These are phyloP conservation scores for Lophochroa leadbeateri DNA, from an alignment of 2,113 vertebrate genomes.

Conservation along the genomic window DNA sequence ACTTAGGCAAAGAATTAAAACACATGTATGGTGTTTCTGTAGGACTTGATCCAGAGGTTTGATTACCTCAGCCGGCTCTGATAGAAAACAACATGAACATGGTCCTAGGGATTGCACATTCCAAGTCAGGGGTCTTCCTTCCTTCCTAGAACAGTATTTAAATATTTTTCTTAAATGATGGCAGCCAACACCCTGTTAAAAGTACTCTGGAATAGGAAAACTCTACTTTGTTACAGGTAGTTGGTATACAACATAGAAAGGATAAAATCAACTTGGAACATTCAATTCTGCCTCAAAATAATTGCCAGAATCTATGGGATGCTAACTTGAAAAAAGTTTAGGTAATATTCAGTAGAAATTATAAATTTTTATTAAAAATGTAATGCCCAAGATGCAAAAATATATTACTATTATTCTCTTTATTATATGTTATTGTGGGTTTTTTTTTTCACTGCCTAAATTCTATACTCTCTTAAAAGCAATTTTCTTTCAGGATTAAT, in stretches of 20 bases:
- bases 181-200: neutral
- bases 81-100: neutral
- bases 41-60: neutral
- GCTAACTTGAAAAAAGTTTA: neutral
- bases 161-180: neutral
- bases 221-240: neutral
- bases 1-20: neutral
- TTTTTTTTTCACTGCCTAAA: neutral
- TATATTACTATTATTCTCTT: neutral
- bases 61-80: neutral
- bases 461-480: neutral
- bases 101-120: fast-evolving
- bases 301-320: neutral
- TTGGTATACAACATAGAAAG: neutral
- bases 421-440: neutral
- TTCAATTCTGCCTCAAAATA: neutral
- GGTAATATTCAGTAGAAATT: neutral
- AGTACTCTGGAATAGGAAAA: neutral
- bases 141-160: neutral
- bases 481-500: neutral
- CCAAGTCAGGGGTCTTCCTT: neutral
- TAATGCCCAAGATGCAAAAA: neutral
- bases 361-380: neutral
- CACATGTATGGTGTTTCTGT: neutral
- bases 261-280: neutral